These are phyloP conservation scores for Luehdorfia chinensis DNA, from an alignment of 1,140 invertebrate genomes.

Conservation along the genomic window DNA sequence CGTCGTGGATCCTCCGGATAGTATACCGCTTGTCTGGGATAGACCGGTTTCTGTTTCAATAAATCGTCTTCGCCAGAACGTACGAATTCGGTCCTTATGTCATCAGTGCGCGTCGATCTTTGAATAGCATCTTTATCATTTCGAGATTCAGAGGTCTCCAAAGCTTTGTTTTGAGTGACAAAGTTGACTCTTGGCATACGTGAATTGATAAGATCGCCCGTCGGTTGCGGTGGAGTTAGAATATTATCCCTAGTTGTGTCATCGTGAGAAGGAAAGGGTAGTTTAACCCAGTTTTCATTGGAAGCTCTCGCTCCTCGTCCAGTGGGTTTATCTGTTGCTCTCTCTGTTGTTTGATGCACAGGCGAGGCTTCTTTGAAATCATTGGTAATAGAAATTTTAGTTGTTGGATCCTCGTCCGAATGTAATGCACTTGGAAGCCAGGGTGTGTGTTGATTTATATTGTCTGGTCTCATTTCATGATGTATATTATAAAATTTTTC, in stretches of 20 bases:
- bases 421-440: constrained; percentile 63
- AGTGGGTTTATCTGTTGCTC: constrained; percentile 64
- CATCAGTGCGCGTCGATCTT: constrained; percentile 55
- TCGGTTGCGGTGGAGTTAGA: constrained; percentile 59
- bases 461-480: constrained; percentile 37
- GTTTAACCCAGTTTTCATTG: constrained; percentile 74
- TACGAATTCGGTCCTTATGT: constrained; percentile 72
- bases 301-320: constrained; percentile 69
- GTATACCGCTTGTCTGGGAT: constrained; percentile 69
- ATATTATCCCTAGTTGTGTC: constrained; percentile 49
- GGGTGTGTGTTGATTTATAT: constrained; percentile 41
- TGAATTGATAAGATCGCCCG: constrained; percentile 65
- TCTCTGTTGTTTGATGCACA: constrained; percentile 65
- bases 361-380: constrained; percentile 41
- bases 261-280: constrained; percentile 57
- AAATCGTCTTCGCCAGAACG: constrained; percentile 57
- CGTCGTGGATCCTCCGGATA: constrained; percentile 67
- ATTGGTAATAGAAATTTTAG: constrained; percentile 58
- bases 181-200: constrained; percentile 74
- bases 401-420: constrained; percentile 53
- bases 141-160: constrained; percentile 71
- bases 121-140: constrained; percentile 70
- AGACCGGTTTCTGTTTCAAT: constrained; percentile 62
- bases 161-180: constrained; percentile 70
- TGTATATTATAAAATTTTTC: constrained; percentile 65